Percentiles rank a stretch among this genome's conserved stretches.
Evolutionary conservation across 2,888 invertebrate genomes (phyloP).

Genomic region (Cyclophora punctaria): DNA sequence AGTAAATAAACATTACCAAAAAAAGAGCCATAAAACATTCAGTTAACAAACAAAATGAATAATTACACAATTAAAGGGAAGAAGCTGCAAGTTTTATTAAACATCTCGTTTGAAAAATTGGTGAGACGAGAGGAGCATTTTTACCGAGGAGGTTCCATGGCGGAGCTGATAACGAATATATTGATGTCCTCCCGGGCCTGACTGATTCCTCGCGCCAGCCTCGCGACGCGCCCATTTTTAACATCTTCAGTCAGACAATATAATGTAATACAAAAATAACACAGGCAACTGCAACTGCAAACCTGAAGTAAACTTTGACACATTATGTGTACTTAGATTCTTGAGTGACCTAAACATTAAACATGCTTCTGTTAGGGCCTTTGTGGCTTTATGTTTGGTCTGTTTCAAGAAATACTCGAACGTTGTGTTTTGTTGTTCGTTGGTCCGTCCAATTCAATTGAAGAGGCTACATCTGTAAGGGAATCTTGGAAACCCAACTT

Average conservation of each 20-base stretch:
- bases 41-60: background rate
- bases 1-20: no score
- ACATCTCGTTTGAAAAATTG: slow-evolving; percentile 20
- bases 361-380: no score
- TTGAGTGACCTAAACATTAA: no score
- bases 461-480: no score
- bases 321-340: no score
- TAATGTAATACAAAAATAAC: no score
- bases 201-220: slow-evolving; percentile 28
- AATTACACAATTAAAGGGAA: background rate
- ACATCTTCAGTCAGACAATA: slow-evolving; percentile 18
- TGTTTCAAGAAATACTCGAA: no score
- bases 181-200: slow-evolving; percentile 36
- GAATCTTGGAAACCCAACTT: background rate
- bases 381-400: no score
- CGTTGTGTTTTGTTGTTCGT: no score
- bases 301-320: no score
- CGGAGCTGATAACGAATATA: slow-evolving; percentile 32
- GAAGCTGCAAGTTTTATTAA: slow-evolving; percentile 18
- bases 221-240: slow-evolving; percentile 28
- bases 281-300: no score
- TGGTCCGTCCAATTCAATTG: no score
- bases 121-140: slow-evolving; percentile 20
- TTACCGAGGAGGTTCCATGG: slow-evolving; percentile 16
- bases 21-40: background rate